Evolutionary conservation across 2,888 invertebrate genomes (phyloP).

Genomic region (Trissolcus japonicus): DNA sequence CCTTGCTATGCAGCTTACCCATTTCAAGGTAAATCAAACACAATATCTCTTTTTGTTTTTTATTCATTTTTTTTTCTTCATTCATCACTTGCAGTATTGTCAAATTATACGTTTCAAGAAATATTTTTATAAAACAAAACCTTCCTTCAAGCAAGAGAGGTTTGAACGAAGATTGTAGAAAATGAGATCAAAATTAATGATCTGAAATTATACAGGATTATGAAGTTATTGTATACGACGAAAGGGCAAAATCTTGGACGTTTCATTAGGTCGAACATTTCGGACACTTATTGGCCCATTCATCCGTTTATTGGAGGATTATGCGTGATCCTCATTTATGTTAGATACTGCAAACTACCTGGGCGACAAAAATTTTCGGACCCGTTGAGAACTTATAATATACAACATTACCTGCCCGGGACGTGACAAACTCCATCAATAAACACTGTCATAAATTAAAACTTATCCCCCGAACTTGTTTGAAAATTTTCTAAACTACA

Average conservation of each 20-base stretch:
- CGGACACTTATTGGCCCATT: background rate
- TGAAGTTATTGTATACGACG: background rate
- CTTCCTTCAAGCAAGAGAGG: too few relatives aligned
- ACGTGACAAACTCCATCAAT: constrained; percentile 69
- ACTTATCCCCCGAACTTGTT: background rate
- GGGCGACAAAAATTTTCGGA: constrained; percentile 12
- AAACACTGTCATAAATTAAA: constrained; percentile 66
- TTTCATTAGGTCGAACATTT: background rate
- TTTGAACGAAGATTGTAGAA: too few relatives aligned
- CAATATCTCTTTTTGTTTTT: background rate
- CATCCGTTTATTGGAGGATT: background rate
- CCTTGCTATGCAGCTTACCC: constrained; percentile 78
- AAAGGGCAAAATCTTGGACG: too few relatives aligned
- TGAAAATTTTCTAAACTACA: background rate
- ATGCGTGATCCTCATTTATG: constrained; percentile 14
- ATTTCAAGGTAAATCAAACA: constrained; percentile 76
- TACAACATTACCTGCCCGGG: constrained; percentile 65
- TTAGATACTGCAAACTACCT: constrained; percentile 34
- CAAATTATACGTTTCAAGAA: too few relatives aligned
- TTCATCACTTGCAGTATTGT: background rate
- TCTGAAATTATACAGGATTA: too few relatives aligned
- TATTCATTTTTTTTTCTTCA: background rate
- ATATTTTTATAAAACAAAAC: too few relatives aligned
- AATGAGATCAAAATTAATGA: too few relatives aligned
- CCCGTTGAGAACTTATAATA: constrained; percentile 56